Base-by-base conservation (phyloP, 2,888 invertebrate genomes). In the Bellardia pandia region DNA sequence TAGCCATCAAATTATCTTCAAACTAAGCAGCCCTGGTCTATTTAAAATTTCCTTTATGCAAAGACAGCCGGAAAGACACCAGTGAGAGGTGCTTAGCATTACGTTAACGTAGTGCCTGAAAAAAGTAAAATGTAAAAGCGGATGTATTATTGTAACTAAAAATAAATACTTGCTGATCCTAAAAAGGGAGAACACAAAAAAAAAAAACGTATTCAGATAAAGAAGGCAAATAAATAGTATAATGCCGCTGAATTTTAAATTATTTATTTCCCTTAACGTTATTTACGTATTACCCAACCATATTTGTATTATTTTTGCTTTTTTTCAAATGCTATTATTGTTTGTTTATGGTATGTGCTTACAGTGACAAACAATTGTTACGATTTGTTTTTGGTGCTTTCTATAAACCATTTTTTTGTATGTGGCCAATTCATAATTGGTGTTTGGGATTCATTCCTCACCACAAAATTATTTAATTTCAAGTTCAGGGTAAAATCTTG, bases 171-270 rank as follows among this genome's bases (percentile, higher is more conserved):
- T 0, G 11, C 8, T 75, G 48, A 11, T 48, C 5, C 3, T 5
- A 66, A 33, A 14, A 71, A 71, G 5, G 33, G 2, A 30, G 14
- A 11, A n/a, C 37, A 71, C 33, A 23, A 23, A 23, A 23, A 0
- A n/a, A 51, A 9, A 37, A 71, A 60, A 60, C 8, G n/a, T 53
- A 51, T 62, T 79, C 42, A 71, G 60, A 71, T 62, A 56, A 79
- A 60, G 69, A 51, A 71, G 4, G 51, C 79, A 79, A 71, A 71
- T 71, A 62, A 74, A 48, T 37, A 58, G 6, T 13, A 45, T 42
- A 53, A 42, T 42, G 16, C 64, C 64, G 16, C 33, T 45, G 80
- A 64, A 81, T 81, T 81, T 81, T 56, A 66, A 74, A 74, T 58
- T 66, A 53, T 80, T 64, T 64, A 56, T 64, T 72, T 80, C 62